A percentile compares a stretch with the other conserved stretches of the same genome.
Conservation (phyloP, 2,888 invertebrate genomes). For the Polyploca ridens region DNA sequence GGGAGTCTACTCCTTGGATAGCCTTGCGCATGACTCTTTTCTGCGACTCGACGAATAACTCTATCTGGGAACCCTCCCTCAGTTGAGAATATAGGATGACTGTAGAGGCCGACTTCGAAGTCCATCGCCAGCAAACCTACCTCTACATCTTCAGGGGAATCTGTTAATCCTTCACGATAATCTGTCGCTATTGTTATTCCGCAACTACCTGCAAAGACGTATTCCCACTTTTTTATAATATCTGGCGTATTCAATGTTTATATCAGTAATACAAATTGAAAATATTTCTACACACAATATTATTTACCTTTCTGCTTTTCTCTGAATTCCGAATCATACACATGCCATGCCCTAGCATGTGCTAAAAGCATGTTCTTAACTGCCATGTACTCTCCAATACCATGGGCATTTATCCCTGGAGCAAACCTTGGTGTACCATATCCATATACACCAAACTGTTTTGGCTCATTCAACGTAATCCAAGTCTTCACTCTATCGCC, state of each 20-base stretch:
- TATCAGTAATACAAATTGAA: too few relatives aligned
- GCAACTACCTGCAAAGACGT: constrained; percentile 48
- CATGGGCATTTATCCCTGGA: constrained; percentile 68
- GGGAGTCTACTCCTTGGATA: constrained; percentile 74
- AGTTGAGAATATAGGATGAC: constrained; percentile 73
- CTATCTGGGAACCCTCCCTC: constrained; percentile 79
- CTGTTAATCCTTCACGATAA: constrained; percentile 53
- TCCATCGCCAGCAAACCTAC: constrained; percentile 57
- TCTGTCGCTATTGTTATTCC: constrained; percentile 69
- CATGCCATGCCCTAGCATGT: constrained; percentile 81
- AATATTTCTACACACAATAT: not conserved
- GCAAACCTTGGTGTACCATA: constrained; percentile 71
- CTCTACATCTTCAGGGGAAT: constrained; percentile 56
- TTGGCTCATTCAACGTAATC: constrained; percentile 86
- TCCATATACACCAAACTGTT: constrained; percentile 63
- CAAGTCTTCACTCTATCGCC: constrained; percentile 82
- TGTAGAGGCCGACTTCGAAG: constrained; percentile 67
- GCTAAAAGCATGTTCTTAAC: constrained; percentile 81
- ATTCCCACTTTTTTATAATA: not conserved
- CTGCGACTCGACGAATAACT: constrained; percentile 65
- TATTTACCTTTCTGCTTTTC: constrained; percentile 51
- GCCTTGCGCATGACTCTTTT: constrained; percentile 76
- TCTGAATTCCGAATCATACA: constrained; percentile 71
- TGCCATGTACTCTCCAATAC: constrained; percentile 79
- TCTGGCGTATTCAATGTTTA: too few relatives aligned